Conservation (phyloP, 2,888 invertebrate genomes). For the Urechis unicinctus region DNA sequence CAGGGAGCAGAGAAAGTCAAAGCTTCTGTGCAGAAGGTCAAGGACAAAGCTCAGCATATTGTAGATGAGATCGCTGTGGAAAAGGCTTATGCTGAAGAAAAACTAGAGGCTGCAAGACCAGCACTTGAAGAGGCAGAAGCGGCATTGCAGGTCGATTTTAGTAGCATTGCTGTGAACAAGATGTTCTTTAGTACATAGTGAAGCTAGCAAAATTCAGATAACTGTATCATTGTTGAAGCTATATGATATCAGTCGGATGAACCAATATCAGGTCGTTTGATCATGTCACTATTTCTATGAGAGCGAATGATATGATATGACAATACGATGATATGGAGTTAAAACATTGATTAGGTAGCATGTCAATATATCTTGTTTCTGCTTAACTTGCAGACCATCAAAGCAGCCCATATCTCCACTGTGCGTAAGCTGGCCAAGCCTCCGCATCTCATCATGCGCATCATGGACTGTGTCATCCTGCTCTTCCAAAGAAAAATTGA, state of each 20-base stretch:
- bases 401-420: conserved; percentile 46
- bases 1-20: conserved; percentile 47
- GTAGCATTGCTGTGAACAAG: too few species aligned
- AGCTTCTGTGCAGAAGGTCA: conserved; percentile 42
- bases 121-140: conserved; percentile 46
- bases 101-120: conserved; percentile 45
- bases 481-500: conserved; percentile 45
- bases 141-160: conserved; percentile 43
- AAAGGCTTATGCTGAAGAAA: conserved; percentile 38
- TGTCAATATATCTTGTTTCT: not conserved
- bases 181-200: too few species aligned
- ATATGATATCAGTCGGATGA: too few species aligned
- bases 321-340: not conserved
- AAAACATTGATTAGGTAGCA: not conserved
- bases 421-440: conserved; percentile 49
- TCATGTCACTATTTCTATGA: not conserved
- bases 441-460: conserved; percentile 49
- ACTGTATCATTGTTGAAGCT: too few species aligned
- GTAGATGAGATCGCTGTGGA: conserved; percentile 43
- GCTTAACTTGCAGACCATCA: conserved; percentile 52
- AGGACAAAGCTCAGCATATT: conserved; percentile 44
- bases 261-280: too few species aligned
- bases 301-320: not conserved
- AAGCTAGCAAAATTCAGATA: too few species aligned
- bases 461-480: conserved; percentile 48